phyloP scores from a whole-genome alignment of 64 coral and sea anemone species.

The Cladopsammia gracilis region DNA sequence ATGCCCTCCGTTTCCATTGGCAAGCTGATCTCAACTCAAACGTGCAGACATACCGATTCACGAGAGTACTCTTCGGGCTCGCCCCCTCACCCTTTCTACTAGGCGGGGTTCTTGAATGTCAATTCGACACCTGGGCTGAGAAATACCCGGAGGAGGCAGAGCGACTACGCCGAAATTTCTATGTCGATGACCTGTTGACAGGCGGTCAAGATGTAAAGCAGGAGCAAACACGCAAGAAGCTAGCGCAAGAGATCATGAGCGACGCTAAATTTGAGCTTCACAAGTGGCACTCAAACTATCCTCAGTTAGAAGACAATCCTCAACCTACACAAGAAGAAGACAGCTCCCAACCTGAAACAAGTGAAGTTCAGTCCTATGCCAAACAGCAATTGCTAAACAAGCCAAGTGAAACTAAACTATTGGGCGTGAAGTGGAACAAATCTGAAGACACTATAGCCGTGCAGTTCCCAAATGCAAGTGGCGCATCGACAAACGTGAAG shows the following conservation, averaged over 20 bases:
- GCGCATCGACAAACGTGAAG: background rate
- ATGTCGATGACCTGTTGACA: constrained; percentile 57
- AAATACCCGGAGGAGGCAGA: constrained; percentile 38
- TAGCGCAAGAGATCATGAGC: no score
- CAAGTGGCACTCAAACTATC: no score
- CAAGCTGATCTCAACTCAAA: background rate
- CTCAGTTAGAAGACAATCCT: background rate
- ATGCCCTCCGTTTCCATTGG: no score
- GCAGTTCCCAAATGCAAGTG: constrained; percentile 29
- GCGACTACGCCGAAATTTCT: constrained; percentile 33
- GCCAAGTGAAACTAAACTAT: constrained; percentile 48
- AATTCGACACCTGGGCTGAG: constrained; percentile 53
- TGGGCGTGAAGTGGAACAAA: constrained; percentile 60
- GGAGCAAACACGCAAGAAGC: constrained; percentile 32
- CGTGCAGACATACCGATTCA: background rate
- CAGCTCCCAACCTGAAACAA: background rate
- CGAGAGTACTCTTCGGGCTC: constrained; percentile 32
- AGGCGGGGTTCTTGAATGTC: constrained; percentile 55
- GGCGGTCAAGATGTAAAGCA: constrained; percentile 40
- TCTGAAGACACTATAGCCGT: constrained; percentile 34
- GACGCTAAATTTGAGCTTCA: no score
- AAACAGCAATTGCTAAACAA: constrained; percentile 53
- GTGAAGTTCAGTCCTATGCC: constrained; percentile 29
- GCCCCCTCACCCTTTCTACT: constrained; percentile 51
- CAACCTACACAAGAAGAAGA: background rate